Base-by-base conservation (phyloP, 2,888 invertebrate species). In the Pyrocoelia pectoralis region DNA sequence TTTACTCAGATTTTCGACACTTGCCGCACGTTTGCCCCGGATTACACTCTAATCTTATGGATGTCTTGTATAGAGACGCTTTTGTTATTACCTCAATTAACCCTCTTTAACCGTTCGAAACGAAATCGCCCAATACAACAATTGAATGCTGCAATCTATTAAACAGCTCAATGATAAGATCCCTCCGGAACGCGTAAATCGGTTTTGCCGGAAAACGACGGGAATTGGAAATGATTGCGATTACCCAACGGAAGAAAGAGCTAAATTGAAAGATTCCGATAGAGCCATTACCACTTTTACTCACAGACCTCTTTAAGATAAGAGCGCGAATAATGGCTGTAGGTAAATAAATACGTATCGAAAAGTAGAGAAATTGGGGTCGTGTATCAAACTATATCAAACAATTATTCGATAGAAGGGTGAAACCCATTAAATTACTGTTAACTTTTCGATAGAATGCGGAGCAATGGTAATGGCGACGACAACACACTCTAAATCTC, bases 191-290 rank as follows among this genome's bases (percentile, higher is more conserved):
- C 71, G 73, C 66, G 74, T 76, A 68, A 77, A 77, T 77, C 76
- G 76, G 74, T 78, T 76, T 76, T 76, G 74, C 76, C 78, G 78
- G 77, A 75, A 71, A 78, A 76, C 76, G 77, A 76, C 73, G 76
- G 73, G 78, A 79, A 79, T 78, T 76, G 79, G 76, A 78, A 78
- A 79, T 78, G 73, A 74, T 71, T 72, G 72, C 75, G 77, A 79
- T 79, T 79, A 78, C 76, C 72, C 68, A 62, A 68, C 72, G 74
- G 73, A 75, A 74, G 73, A 77, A 78, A 77, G 74, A 72, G 75
- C 70, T 74, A 75, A 77, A 76, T 76, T 74, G 73, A 74, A 72
- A 72, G 71, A 67, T 71, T 73, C 74, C 72, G 71, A 70, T 73
- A 71, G 69, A 64, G 67, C 72, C 59, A 64, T 64, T 64, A 64